phyloP scores from a whole-genome alignment of 1,140 invertebrate genomes.

The Aphidius gifuensis region DNA sequence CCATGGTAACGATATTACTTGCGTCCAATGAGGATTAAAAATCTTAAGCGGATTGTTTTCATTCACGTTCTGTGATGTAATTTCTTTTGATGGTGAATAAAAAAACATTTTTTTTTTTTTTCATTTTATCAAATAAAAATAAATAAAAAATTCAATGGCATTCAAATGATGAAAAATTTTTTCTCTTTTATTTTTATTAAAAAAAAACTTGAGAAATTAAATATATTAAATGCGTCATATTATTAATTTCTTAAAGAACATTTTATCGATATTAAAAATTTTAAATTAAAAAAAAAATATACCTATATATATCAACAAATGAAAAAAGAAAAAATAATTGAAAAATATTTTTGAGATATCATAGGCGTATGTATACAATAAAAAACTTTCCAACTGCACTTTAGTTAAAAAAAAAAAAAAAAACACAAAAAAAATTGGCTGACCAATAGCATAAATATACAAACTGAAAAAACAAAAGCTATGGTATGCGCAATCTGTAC shows the following conservation, averaged over 20 bases:
- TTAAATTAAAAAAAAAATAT: too few relatives aligned
- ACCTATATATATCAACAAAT: too few relatives aligned
- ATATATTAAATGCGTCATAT: too few relatives aligned
- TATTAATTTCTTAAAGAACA: too few relatives aligned
- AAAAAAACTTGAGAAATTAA: too few relatives aligned
- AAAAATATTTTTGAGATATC: too few relatives aligned
- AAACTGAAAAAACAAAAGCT: neutral
- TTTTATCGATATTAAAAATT: too few relatives aligned
- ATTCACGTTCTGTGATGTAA: constrained; percentile 8
- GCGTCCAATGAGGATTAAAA: constrained; percentile 30
- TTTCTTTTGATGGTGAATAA: neutral
- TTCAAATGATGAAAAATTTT: neutral
- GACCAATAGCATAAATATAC: constrained; percentile 17
- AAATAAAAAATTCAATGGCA: neutral
- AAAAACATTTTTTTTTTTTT: neutral
- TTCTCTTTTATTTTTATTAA: too few relatives aligned
- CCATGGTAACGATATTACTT: constrained; percentile 29
- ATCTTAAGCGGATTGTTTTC: constrained; percentile 28
- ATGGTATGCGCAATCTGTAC: neutral
- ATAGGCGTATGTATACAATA: neutral
- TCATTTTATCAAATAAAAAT: neutral
- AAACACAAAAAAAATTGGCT: too few relatives aligned
- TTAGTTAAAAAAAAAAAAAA: too few relatives aligned
- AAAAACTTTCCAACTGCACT: neutral
- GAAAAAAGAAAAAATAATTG: too few relatives aligned